Evolutionary conservation across 2,888 invertebrate species (phyloP), one percentile per base, ranked within the genome.

Genomic region (Pterostichus niger): DNA sequence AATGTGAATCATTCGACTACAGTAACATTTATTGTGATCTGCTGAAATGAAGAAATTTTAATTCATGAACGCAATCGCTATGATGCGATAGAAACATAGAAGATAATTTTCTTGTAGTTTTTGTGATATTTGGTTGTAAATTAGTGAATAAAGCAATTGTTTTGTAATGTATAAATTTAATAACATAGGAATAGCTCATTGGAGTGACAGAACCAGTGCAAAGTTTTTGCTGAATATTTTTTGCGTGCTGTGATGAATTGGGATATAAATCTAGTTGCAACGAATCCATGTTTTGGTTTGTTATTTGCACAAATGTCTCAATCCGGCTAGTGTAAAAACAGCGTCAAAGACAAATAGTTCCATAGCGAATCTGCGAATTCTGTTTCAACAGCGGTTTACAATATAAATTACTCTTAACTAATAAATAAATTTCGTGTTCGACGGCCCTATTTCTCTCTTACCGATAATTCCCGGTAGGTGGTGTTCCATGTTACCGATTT

Each of bases 391-490:
- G 79, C 49, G 79, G 79, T 79, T 79, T 46, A 79, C 79, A 79
- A 64, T 79, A 79, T 79, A 79, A 79, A 79, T 79, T 79, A 59
- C 79, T 49, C 64, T 46, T 64, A 79, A 79, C 79, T 64, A 79
- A 79, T 79, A 79, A 79, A 79, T 79, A 79, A 79, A 79, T 79
- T 64, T 64, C 61, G 40, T 61, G 79, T 79, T 79, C 79, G 79
- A 79, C 79, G 64, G 40, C 64, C 64, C 79, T 79, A 79, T 79
- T 79, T 64, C 79, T 79, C 79, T 79, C 61, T 79, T 79, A 79
- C 59, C 79, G 79, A 79, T 79, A 79, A 79, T 79, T 79, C 79
- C 79, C 79, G 79, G 79, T 79, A 64, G 79, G 81, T 81, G 81
- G 71, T 44, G 81, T 81, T 68, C 71, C 81, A 71, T 81, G 81